Evolutionary conservation across 2,888 invertebrate species (phyloP), one percentile per base, ranked within the genome.

Genomic region (Lissonota sp.): DNA sequence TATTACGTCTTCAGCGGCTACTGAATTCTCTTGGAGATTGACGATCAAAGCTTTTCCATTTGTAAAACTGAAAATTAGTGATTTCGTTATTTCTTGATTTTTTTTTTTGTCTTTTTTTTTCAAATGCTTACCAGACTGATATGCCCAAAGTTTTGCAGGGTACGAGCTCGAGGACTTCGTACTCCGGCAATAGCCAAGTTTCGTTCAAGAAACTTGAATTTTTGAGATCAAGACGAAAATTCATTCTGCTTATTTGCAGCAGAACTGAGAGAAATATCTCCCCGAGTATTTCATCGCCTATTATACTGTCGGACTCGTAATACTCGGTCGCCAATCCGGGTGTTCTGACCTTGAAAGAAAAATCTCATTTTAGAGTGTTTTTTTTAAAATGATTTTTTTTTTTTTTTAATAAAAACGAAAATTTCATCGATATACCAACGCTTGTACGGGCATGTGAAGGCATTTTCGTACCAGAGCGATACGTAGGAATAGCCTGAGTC

Each of bases 1-100:
- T 44, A 93, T 94, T 93, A 95, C 95, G 91, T 94, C 94, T 93
- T 96, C 95, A 58, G 94, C 94, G 71, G 94, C 94, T 10, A 95
- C 94, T 83, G 95, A 94, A 86, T 94, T 94, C 55, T 94, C 93
- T 84, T 94, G 93, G 44, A 95, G 93, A 64, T 93, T 92, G 7
- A 94, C 93, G 76, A 95, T 94, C 40, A 95, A 91, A 14, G 95
- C 94, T 87, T 94, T 94, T 44, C 94, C 94, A 83, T 93, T 93
- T 5, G 94, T 93, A 88, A 95, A 95, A 86, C 95, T 95, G 87
- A 62, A 90, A 90, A 75, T 73, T 4, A 14, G 8, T 44, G 51
- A 46, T 66, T 49, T 37, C 6, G 5, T 0, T 26, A 37, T 66
- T 51, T 16, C 8, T 53, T 49, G 51, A 46, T 26, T 12, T 14